Evolutionary conservation across 1,140 invertebrate genomes (phyloP).

Genomic region (Goniozus legneri): DNA sequence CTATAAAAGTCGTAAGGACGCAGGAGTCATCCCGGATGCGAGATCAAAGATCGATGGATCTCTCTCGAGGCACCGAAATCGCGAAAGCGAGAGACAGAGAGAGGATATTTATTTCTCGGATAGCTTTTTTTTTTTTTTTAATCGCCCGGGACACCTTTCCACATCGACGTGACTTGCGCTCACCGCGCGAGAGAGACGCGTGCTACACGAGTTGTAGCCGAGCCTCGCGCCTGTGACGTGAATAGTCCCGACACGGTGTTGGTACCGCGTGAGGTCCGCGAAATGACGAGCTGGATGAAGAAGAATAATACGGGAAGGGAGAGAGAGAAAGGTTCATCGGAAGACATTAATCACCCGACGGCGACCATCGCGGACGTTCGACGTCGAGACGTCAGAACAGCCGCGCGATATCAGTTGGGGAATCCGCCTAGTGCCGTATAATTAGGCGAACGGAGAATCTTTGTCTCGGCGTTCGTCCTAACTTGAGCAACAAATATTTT

Average conservation of each 20-base stretch:
- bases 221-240: conserved; percentile 31
- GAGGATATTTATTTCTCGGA: conserved; percentile 26
- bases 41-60: conserved; percentile 1
- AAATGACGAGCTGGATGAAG: conserved; percentile 5
- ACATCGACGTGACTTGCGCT: conserved; percentile 32
- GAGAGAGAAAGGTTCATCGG: conserved; percentile 18
- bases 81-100: conserved; percentile 13
- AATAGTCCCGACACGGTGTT: conserved; percentile 28
- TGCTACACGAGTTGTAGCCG: conserved; percentile 25
- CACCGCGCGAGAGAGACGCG: conserved; percentile 22
- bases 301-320: conserved; percentile 8
- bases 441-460: too few relatives aligned
- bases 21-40: conserved; percentile 1
- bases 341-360: conserved; percentile 37
- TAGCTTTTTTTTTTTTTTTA: too few relatives aligned
- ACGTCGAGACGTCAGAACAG: conserved; percentile 10
- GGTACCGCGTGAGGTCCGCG: conserved; percentile 30
- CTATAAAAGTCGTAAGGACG: too few relatives aligned
- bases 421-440: too few relatives aligned
- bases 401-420: too few relatives aligned
- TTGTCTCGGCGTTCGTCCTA: too few relatives aligned
- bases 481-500: too few relatives aligned
- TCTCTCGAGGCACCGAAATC: conserved; percentile 3
- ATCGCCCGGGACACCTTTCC: conserved; percentile 20
- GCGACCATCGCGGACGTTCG: conserved; percentile 17